These are phyloP conservation scores for Lycia hirtaria DNA, from an alignment of 2,888 invertebrate species.

Conservation along the genomic window DNA sequence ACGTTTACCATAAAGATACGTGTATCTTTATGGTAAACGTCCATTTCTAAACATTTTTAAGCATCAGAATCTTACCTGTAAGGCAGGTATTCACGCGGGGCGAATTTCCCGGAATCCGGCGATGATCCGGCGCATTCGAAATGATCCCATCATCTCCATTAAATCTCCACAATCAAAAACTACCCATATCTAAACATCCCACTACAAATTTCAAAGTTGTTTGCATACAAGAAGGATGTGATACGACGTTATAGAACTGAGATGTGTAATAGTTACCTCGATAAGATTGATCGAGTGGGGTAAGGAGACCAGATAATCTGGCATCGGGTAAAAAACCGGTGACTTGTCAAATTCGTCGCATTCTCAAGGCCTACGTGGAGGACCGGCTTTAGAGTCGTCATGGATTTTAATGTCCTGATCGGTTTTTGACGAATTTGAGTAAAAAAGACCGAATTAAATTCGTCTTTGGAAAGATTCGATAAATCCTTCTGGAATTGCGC, in stretches of 20 bases:
- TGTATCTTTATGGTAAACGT: no score
- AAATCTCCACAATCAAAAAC: slow-evolving; percentile 38
- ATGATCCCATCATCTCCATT: slow-evolving; percentile 64
- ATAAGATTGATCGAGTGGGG: slow-evolving; percentile 86
- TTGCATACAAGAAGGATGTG: not conserved
- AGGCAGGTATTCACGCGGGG: slow-evolving; percentile 83
- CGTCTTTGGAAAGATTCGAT: no score
- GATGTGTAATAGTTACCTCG: slow-evolving; percentile 66
- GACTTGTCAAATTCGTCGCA: slow-evolving; percentile 85
- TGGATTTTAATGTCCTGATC: slow-evolving; percentile 53
- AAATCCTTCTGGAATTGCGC: no score
- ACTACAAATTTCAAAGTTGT: slow-evolving; percentile 42
- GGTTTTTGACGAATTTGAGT: slow-evolving; percentile 4
- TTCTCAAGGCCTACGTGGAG: slow-evolving; percentile 64
- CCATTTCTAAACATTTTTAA: slow-evolving; percentile 53
- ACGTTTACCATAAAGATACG: no score
- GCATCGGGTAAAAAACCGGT: slow-evolving; percentile 76
- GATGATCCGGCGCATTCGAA: slow-evolving; percentile 81
- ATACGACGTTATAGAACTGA: slow-evolving; percentile 49
- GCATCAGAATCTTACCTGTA: slow-evolving; percentile 69
- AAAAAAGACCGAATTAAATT: not conserved
- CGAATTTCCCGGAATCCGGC: slow-evolving; percentile 84
- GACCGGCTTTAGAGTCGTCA: slow-evolving; percentile 62
- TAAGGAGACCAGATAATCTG: slow-evolving; percentile 82
- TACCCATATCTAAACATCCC: not conserved